phyloP scores from a whole-genome alignment of 2,888 invertebrate genomes.

The Hirtodrosophila alboralis region DNA sequence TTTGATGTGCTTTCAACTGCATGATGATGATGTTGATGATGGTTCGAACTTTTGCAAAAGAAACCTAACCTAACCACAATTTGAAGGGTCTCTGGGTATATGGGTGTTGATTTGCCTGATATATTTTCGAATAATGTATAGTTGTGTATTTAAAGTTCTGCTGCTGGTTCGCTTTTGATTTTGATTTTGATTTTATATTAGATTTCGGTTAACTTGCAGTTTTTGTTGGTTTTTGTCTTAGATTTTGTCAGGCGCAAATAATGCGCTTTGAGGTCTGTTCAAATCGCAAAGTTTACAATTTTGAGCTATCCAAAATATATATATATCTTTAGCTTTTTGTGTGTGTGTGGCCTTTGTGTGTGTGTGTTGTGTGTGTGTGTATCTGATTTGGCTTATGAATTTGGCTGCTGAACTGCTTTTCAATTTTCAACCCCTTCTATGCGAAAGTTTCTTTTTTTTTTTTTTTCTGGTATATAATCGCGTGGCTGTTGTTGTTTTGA shows the following conservation, averaged over 20 bases:
- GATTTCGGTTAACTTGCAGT: conserved; percentile 52
- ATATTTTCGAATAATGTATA: conserved; percentile 26
- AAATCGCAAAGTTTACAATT: conserved; percentile 31
- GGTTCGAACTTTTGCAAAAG: conserved; percentile 71
- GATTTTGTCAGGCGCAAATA: conserved; percentile 60
- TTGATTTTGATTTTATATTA: conserved; percentile 51
- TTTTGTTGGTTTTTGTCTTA: conserved; percentile 51
- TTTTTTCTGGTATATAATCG: too few relatives aligned
- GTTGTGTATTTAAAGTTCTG: conserved; percentile 63
- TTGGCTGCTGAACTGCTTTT: conserved; percentile 59
- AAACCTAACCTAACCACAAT: conserved; percentile 78
- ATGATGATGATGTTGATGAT: conserved; percentile 54
- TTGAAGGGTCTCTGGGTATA: conserved; percentile 35
- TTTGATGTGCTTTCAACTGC: conserved; percentile 75
- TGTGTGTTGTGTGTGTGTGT: conserved; percentile 10
- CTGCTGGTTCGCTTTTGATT: conserved; percentile 61
- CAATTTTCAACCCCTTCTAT: conserved; percentile 65
- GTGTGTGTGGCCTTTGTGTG: conserved; percentile 31
- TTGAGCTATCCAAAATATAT: conserved; percentile 40
- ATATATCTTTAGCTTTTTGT: too few relatives aligned
- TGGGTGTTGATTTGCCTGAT: conserved; percentile 31
- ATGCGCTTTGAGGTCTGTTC: conserved; percentile 49
- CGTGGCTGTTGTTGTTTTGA: conserved; percentile 34
- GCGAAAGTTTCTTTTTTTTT: conserved; percentile 52
- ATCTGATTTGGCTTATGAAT: conserved; percentile 41